A percentile compares a stretch with the other conserved stretches of the same genome.
Evolutionary conservation across 2,113 vertebrate species (phyloP).

Genomic region (Canis aureus): DNA sequence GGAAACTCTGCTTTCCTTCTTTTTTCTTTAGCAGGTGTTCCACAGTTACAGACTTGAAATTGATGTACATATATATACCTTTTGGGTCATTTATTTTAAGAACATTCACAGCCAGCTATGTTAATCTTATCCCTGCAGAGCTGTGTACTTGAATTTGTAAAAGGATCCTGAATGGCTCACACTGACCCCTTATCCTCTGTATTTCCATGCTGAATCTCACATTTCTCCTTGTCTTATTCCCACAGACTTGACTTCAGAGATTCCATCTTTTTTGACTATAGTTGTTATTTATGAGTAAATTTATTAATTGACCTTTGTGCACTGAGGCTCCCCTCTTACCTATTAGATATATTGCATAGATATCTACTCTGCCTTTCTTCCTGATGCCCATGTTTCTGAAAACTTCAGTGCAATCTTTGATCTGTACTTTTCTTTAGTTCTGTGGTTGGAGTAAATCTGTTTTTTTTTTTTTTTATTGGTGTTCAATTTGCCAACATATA

Average conservation of each 20-base stretch:
- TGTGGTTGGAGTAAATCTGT: neutral
- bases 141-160: neutral
- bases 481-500: too few relatives aligned
- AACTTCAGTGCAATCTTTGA: neutral
- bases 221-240: neutral
- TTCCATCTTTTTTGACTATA: neutral
- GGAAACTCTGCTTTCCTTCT: neutral
- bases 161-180: neutral
- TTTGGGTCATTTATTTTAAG: conserved; percentile 31
- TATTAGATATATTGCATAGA: neutral
- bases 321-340: neutral
- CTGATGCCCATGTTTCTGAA: neutral
- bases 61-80: neutral
- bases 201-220: neutral
- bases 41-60: neutral
- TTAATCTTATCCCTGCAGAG: neutral
- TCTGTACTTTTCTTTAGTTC: neutral
- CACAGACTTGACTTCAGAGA: neutral
- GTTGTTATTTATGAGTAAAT: conserved; percentile 15
- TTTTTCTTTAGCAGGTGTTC: conserved; percentile 5
- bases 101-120: neutral
- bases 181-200: neutral
- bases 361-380: neutral
- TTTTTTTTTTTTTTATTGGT: too few relatives aligned
- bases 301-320: neutral